A percentile compares a stretch with the other conserved stretches of the same genome.
These are phyloP conservation scores for Acanthaster planci DNA, from an alignment of 35 echinoderm and acorn worm genomes.

Conservation along the genomic window DNA sequence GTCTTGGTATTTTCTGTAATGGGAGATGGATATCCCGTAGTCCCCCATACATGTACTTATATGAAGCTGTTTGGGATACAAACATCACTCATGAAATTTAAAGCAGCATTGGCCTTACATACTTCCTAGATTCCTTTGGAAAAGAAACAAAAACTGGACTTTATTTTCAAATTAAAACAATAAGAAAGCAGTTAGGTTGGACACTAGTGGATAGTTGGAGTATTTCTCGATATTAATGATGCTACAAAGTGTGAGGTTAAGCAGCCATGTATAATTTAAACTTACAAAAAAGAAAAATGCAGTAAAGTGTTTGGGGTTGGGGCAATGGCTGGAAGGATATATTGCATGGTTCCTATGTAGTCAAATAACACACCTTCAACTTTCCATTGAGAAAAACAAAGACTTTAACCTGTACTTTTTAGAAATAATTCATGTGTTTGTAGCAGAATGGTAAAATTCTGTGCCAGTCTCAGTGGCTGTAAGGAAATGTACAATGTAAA, in stretches of 20 bases:
- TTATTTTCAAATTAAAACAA: not conserved
- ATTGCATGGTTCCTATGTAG: not conserved
- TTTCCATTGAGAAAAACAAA: not conserved
- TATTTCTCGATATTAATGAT: constrained; percentile 14
- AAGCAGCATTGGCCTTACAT: too few species aligned
- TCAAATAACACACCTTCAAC: not conserved
- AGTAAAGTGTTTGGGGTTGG: constrained; percentile 24
- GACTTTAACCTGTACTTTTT: too few species aligned
- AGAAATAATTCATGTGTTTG: too few species aligned
- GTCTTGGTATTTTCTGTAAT: too few species aligned
- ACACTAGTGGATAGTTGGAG: constrained; percentile 1
- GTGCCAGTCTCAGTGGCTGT: too few species aligned
- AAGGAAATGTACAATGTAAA: not conserved
- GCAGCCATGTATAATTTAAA: constrained; percentile 12
- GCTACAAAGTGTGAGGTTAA: not conserved
- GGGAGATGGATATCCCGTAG: too few species aligned
- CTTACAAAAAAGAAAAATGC: not conserved
- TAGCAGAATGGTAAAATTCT: too few species aligned
- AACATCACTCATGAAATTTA: too few species aligned
- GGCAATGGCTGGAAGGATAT: not conserved
- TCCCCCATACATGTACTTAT: too few species aligned
- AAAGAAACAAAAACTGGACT: too few species aligned
- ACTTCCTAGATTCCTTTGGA: too few species aligned
- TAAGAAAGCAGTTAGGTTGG: not conserved
- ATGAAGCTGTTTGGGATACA: too few species aligned